Base-by-base conservation (phyloP, 2,888 invertebrate species). In the Erebia palarica region DNA sequence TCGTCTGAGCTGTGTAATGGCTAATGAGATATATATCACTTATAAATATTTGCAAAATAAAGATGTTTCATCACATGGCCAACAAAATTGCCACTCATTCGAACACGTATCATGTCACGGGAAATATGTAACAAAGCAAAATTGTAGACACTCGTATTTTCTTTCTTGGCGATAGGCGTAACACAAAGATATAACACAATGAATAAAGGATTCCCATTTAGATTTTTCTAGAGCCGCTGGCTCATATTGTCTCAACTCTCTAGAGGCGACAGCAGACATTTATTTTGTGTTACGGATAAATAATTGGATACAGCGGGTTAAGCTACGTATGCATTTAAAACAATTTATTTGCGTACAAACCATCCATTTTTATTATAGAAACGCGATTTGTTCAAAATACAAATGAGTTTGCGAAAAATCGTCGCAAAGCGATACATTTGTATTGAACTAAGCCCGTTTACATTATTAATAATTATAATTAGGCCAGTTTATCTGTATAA, bases 161-260 rank as follows among this genome's bases (percentile, higher is more conserved):
- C 44, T 44, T 11, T 44, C 42, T 44, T 18, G 21, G 44, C 44
- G 11, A 49, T 27, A 64, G 49, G 51, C 63, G n/a, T 21, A 51
- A 51, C 10, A 60, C 2, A 42, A 8, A 49, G 7, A 63, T 49
- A 63, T 49, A 47, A 65, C 16, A 55, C 14, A 53, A 65, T 55
- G 65, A 53, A 65, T 55, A 65, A 65, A 55, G 36, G 16, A 65
- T 65, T 65, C 42, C 65, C 55, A 65, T 65, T 65, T 55, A 65
- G 53, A 36, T 65, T 42, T 63, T 65, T 65, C 55, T 65, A 55
- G 36, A 65, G 11, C 65, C 9, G 36, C 27, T 18, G 10, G 51
- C 65, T 65, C 53, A 55, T 55, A 65, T 65, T 53, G 27, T 55
- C 36, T 65, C 53, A 47, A 51, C 49, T 49, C 63, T 64, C 63